Percentiles rank a stretch among this genome's conserved stretches.
Conservation (phyloP, 1,140 invertebrate genomes). For the Teleopsis dalmanni region DNA sequence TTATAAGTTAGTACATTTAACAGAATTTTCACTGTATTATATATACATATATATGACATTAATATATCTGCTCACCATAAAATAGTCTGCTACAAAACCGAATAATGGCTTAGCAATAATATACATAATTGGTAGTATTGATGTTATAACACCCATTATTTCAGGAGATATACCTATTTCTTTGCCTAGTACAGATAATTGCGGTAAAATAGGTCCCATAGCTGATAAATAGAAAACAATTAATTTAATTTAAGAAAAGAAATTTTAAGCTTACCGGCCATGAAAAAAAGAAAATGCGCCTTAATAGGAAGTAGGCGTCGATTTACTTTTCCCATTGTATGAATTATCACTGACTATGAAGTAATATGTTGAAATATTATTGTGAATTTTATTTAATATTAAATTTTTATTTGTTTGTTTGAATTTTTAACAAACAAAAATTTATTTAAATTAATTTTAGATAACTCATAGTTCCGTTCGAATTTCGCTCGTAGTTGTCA, state of each 20-base stretch:
- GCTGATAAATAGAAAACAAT: conserved; percentile 49
- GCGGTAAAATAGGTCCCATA: conserved; percentile 67
- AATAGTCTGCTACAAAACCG: conserved; percentile 62
- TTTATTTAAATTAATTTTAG: no score
- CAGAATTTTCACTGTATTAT: background rate
- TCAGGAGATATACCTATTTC: conserved; percentile 65
- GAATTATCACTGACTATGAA: no score
- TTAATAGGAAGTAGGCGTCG: conserved; percentile 63
- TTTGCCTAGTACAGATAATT: conserved; percentile 63
- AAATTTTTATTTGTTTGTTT: no score
- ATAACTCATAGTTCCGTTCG: no score
- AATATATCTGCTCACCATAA: conserved; percentile 33
- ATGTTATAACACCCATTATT: conserved; percentile 64
- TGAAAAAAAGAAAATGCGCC: conserved; percentile 73
- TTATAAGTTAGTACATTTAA: background rate
- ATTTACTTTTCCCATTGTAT: conserved; percentile 58
- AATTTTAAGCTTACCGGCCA: conserved; percentile 56
- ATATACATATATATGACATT: background rate
- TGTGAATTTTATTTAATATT: no score
- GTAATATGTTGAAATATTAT: no score
- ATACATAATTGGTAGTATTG: conserved; percentile 61
- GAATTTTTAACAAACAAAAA: no score
- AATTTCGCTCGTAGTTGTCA: no score
- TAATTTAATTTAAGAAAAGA: conserved; percentile 1
- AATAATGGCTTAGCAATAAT: conserved; percentile 64